phyloP scores from a whole-genome alignment of 2,797 vertebrate genomes.

The Etheostoma perlongum region DNA sequence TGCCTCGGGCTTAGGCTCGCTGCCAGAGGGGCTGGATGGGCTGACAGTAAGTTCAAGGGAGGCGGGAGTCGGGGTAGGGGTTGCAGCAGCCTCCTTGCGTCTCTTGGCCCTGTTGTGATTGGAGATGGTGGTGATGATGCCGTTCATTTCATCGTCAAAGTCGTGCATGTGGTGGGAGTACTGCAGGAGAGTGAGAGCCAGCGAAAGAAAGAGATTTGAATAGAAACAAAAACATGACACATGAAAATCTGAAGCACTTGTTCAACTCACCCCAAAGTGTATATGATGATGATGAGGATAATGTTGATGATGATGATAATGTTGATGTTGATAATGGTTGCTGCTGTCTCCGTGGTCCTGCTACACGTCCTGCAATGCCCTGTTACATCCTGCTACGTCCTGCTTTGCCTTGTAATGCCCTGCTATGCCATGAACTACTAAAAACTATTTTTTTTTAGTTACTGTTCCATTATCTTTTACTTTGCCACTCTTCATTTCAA shows the following conservation, averaged over 20 bases:
- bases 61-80: slow-evolving; percentile 51
- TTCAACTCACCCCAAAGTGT: slow-evolving; percentile 37
- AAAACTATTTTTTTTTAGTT: too few species aligned
- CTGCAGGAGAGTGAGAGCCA: slow-evolving; percentile 50
- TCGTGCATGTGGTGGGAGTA: slow-evolving; percentile 85
- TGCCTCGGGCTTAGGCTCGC: slow-evolving; percentile 78
- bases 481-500: too few species aligned
- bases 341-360: too few species aligned
- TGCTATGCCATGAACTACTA: too few species aligned
- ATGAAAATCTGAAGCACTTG: not conserved
- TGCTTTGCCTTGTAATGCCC: too few species aligned
- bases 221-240: not conserved
- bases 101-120: slow-evolving; percentile 80
- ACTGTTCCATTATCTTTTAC: too few species aligned
- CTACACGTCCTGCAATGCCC: too few species aligned
- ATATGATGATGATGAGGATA: slow-evolving; percentile 23
- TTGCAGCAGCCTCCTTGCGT: slow-evolving; percentile 77
- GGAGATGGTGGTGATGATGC: slow-evolving; percentile 86
- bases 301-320: slow-evolving; percentile 11
- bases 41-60: slow-evolving; percentile 71
- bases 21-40: slow-evolving; percentile 76
- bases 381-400: too few species aligned
- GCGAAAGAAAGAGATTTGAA: not conserved
- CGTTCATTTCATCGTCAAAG: slow-evolving; percentile 89
- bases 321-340: slow-evolving; percentile 6